These are phyloP conservation scores for Clavelina lepadiformis DNA, from an alignment of 23 tunicate genomes.

Conservation along the genomic window DNA sequence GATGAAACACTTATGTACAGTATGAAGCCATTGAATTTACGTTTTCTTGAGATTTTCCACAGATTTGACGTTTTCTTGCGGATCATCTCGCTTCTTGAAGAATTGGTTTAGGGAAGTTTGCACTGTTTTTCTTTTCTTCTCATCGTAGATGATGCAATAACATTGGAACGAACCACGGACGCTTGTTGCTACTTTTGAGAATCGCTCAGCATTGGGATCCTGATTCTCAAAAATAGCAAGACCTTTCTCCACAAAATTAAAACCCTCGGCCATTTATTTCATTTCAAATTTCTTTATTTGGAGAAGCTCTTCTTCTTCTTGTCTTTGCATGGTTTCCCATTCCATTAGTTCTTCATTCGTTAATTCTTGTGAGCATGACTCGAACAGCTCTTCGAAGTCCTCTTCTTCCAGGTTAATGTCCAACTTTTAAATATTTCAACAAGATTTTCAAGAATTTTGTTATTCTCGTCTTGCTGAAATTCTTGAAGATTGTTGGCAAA, in stretches of 20 bases:
- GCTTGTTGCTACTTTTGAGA: conserved; percentile 9
- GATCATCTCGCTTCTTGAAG: conserved; percentile 13
- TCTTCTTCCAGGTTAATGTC: conserved; percentile 24
- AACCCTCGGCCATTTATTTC: conserved; percentile 33
- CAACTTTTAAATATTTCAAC: conserved; percentile 31
- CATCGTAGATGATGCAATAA: conserved; percentile 30
- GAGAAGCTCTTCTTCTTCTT: conserved; percentile 25
- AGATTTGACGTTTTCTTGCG: too few species aligned
- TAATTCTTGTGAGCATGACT: conserved; percentile 2
- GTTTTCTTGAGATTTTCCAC: too few species aligned
- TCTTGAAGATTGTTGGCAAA: conserved; percentile 23
- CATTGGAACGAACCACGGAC: conserved; percentile 20
- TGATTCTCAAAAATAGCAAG: conserved; percentile 4
- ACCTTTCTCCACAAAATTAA: conserved; percentile 22
- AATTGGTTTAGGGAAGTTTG: conserved; percentile 2
- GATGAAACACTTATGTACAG: too few species aligned
- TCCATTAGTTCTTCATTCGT: background rate
- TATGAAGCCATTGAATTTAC: too few species aligned
- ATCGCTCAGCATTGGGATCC: background rate
- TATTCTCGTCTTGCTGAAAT: conserved; percentile 12
- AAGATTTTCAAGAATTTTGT: conserved; percentile 25
- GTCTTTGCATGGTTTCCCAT: conserved; percentile 30
- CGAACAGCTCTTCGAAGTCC: conserved; percentile 28
- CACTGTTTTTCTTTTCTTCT: conserved; percentile 8
- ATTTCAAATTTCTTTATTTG: conserved; percentile 26